These are phyloP conservation scores for Anneissia japonica DNA, from an alignment of 35 echinoderm and acorn worm species.

Conservation along the genomic window DNA sequence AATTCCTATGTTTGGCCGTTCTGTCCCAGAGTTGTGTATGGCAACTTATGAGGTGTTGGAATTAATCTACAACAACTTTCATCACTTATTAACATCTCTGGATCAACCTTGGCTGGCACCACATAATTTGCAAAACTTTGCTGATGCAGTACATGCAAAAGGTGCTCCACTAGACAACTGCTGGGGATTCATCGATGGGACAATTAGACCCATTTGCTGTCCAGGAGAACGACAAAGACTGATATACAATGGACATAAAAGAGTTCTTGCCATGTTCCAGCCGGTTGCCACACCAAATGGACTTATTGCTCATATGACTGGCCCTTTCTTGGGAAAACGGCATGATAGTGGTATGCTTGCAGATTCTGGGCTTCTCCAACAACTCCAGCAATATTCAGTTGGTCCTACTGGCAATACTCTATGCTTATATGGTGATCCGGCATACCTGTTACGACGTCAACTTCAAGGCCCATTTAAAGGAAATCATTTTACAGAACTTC, in stretches of 20 bases:
- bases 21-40: not conserved
- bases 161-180: not conserved
- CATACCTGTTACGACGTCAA: constrained; percentile 21
- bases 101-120: not conserved
- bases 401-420: constrained; percentile 9
- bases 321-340: too few relatives aligned
- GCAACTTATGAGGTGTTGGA: not conserved
- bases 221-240: not conserved
- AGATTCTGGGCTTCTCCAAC: too few relatives aligned
- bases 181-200: not conserved
- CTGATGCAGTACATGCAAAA: not conserved
- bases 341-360: too few relatives aligned
- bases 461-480: constrained; percentile 24
- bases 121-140: not conserved
- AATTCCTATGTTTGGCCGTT: not conserved
- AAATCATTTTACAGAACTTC: constrained; percentile 17
- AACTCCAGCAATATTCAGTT: too few relatives aligned
- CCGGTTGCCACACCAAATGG: not conserved
- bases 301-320: not conserved
- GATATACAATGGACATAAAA: not conserved
- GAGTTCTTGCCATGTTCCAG: not conserved
- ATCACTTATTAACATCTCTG: not conserved
- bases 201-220: not conserved
- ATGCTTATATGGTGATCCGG: constrained; percentile 56
- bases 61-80: too few relatives aligned